phyloP scores from a whole-genome alignment of 2,888 invertebrate species.

The Metallyticus violacea region DNA sequence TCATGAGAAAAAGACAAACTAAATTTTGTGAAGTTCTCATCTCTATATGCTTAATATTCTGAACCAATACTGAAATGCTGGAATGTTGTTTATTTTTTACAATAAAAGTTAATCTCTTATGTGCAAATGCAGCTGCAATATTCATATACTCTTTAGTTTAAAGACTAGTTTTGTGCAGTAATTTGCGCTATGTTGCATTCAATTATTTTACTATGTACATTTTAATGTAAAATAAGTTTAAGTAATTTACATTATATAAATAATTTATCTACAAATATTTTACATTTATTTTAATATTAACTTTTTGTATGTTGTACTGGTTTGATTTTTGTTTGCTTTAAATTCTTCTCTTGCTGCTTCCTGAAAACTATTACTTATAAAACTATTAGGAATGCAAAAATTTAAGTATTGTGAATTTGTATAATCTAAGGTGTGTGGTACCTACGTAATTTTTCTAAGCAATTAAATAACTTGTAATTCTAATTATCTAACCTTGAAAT shows the following conservation, averaged over 20 bases:
- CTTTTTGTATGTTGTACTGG: not conserved
- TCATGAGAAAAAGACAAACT: no score
- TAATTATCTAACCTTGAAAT: no score
- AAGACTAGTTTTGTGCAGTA: not conserved
- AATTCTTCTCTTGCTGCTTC: not conserved
- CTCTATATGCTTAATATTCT: not conserved
- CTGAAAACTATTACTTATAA: not conserved
- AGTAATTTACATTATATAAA: not conserved
- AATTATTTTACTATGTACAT: not conserved
- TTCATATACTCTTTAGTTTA: not conserved
- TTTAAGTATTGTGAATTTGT: no score
- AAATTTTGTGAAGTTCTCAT: no score
- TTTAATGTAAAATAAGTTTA: not conserved
- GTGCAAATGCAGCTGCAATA: not conserved
- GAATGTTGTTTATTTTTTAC: not conserved
- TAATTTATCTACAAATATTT: not conserved
- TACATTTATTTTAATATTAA: not conserved
- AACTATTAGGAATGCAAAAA: not conserved
- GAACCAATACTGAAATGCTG: not conserved
- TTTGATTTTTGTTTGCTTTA: not conserved
- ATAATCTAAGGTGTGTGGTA: no score
- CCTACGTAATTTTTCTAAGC: no score
- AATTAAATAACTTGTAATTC: no score
- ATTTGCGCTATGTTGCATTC: not conserved
- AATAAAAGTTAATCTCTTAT: not conserved